A percentile compares a stretch with the other conserved stretches of the same genome.
Evolutionary conservation across 2,113 vertebrate species (phyloP).

Genomic region (Aramus guarauna): DNA sequence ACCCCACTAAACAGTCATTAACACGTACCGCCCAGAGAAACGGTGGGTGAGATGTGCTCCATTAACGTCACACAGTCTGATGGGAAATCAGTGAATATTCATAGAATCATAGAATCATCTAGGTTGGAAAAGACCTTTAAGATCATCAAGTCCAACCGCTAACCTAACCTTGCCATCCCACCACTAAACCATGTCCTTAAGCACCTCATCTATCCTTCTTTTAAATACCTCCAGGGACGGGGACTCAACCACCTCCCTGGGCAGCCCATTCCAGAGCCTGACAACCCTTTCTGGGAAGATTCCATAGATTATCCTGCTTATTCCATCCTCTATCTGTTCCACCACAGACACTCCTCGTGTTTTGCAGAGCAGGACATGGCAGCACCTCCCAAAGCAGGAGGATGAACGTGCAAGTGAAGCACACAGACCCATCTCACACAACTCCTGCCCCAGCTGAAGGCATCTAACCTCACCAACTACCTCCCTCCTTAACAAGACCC

Average conservation of each 20-base stretch:
- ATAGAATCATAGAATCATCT: too few species aligned
- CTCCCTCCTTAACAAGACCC: neutral
- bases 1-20: neutral
- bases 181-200: too few species aligned
- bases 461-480: fast-evolving
- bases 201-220: too few species aligned
- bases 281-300: too few species aligned
- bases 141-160: too few species aligned
- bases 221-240: too few species aligned
- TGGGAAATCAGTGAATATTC: fast-evolving
- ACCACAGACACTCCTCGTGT: neutral
- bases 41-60: fast-evolving
- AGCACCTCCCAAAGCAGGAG: neutral
- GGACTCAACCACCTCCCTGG: too few species aligned
- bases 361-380: neutral
- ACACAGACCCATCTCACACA: neutral
- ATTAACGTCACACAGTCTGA: fast-evolving
- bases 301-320: too few species aligned
- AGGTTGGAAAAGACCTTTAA: too few species aligned
- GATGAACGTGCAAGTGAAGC: fast-evolving
- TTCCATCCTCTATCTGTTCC: neutral
- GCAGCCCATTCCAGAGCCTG: too few species aligned
- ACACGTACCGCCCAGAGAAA: fast-evolving
- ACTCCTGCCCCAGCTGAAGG: neutral
- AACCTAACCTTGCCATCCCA: too few species aligned